phyloP scores from a whole-genome alignment of 2,888 invertebrate genomes.

The Nymphalis polychloros region DNA sequence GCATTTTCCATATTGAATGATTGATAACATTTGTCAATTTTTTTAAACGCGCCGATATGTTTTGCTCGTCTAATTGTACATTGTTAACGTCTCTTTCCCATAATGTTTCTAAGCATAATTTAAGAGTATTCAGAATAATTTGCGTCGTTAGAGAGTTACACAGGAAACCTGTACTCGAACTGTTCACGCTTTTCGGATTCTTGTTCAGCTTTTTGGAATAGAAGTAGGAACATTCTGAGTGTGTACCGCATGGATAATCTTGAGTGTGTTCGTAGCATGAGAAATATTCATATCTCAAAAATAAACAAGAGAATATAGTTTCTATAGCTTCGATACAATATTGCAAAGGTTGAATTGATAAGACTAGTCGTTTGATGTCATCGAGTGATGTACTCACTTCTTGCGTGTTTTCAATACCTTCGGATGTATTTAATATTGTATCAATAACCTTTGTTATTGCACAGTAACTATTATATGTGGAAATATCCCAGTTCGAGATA shows the following conservation, averaged over 20 bases:
- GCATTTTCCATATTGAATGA: slow-evolving; percentile 88
- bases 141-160: slow-evolving; percentile 83
- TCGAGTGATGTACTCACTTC: slow-evolving; percentile 70
- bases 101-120: slow-evolving; percentile 77
- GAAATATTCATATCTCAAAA: slow-evolving; percentile 84
- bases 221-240: slow-evolving; percentile 77
- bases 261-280: slow-evolving; percentile 77
- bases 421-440: slow-evolving; percentile 68
- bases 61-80: slow-evolving; percentile 54
- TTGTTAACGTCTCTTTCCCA: slow-evolving; percentile 50
- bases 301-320: slow-evolving; percentile 87
- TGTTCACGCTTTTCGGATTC: slow-evolving; percentile 52
- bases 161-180: slow-evolving; percentile 75
- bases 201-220: slow-evolving; percentile 70
- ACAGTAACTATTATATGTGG: slow-evolving; percentile 77
- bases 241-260: slow-evolving; percentile 69
- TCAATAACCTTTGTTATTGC: slow-evolving; percentile 77
- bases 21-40: slow-evolving; percentile 77
- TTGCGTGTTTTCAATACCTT: slow-evolving; percentile 58
- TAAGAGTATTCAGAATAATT: slow-evolving; percentile 81
- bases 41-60: slow-evolving; percentile 54
- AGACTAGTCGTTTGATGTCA: slow-evolving; percentile 72
- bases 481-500: slow-evolving; percentile 68
- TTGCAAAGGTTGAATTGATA: slow-evolving; percentile 70
- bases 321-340: slow-evolving; percentile 85